phyloP scores from a whole-genome alignment of 2,888 invertebrate species.

The Noctua fimbriata region DNA sequence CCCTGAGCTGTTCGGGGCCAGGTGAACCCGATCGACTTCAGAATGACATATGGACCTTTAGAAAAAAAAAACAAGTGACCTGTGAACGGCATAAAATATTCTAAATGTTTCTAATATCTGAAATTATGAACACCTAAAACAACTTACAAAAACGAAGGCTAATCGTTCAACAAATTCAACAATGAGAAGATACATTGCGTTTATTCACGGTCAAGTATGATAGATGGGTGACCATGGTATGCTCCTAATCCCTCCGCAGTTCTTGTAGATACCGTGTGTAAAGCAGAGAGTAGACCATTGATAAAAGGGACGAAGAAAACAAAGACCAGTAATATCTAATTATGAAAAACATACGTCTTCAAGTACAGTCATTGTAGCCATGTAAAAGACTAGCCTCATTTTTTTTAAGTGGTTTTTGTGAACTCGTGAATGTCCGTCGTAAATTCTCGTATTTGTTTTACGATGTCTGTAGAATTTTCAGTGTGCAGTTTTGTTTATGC shows the following conservation, averaged over 20 bases:
- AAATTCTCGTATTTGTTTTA: slow-evolving; percentile 52
- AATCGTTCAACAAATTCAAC: background rate
- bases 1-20: background rate
- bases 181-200: background rate
- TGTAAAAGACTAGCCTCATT: slow-evolving; percentile 34
- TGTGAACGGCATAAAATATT: background rate
- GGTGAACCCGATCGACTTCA: background rate
- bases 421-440: slow-evolving; percentile 39
- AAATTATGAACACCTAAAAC: background rate
- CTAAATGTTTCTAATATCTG: background rate
- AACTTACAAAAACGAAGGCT: background rate
- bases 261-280: background rate
- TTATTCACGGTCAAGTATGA: background rate
- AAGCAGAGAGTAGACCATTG: slow-evolving; percentile 1
- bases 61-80: background rate
- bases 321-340: background rate
- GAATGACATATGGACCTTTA: background rate
- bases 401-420: slow-evolving; percentile 37
- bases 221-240: background rate
- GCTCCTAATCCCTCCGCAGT: background rate
- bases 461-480: slow-evolving; percentile 47
- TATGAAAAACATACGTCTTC: slow-evolving; percentile 12
- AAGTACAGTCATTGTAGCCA: slow-evolving; percentile 22
- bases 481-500: slow-evolving; percentile 35
- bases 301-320: slow-evolving; percentile 1